Evolutionary conservation across 2,113 vertebrate species (phyloP).

Genomic region (Crotalus horridus): DNA sequence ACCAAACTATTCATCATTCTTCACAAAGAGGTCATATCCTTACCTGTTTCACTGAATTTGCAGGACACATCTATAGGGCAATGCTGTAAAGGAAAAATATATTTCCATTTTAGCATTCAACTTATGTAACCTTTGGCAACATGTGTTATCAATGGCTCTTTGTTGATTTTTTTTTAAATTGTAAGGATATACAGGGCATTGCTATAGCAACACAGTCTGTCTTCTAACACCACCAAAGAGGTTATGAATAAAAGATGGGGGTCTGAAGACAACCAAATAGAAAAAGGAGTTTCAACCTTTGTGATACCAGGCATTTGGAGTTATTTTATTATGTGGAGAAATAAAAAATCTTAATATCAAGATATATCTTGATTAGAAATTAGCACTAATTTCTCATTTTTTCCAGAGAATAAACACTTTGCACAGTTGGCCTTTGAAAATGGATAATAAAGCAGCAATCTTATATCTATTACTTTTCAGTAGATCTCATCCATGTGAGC

Average conservation of each 20-base stretch:
- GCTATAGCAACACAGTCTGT: slow-evolving; percentile 79
- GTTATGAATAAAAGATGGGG: slow-evolving; percentile 83
- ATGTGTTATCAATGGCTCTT: slow-evolving; percentile 79
- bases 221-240: slow-evolving; percentile 74
- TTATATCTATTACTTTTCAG: background rate
- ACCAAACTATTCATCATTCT: slow-evolving; percentile 63
- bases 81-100: slow-evolving; percentile 73
- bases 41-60: slow-evolving; percentile 71
- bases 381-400: slow-evolving; percentile 61
- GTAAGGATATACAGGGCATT: slow-evolving; percentile 82
- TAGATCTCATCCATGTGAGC: background rate
- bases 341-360: slow-evolving; percentile 65
- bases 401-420: slow-evolving; percentile 48
- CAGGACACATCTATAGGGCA: slow-evolving; percentile 58
- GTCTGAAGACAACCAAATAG: slow-evolving; percentile 78
- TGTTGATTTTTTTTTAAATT: slow-evolving; percentile 71
- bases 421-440: slow-evolving; percentile 41
- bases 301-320: slow-evolving; percentile 78
- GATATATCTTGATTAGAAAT: slow-evolving; percentile 57
- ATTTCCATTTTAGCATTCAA: slow-evolving; percentile 82
- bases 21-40: slow-evolving; percentile 63
- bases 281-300: slow-evolving; percentile 76
- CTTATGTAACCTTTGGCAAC: slow-evolving; percentile 81
- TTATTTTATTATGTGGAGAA: slow-evolving; percentile 78
- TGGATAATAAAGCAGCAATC: slow-evolving; percentile 1